Evolutionary conservation across 2,113 vertebrate species (phyloP).

Genomic region (Limnothrissa miodon): DNA sequence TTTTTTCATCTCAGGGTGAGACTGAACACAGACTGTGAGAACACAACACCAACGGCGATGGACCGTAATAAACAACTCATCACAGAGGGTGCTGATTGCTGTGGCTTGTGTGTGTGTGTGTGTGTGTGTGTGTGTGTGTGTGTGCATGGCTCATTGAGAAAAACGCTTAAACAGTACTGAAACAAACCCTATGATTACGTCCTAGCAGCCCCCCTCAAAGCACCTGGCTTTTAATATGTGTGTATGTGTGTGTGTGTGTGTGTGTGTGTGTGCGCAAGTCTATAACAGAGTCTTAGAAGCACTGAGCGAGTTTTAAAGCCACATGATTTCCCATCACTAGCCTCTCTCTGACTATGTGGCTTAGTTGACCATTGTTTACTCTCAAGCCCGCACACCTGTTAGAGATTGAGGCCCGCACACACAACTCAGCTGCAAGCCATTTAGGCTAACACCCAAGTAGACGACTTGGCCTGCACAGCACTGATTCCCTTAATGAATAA

Average conservation of each 20-base stretch:
- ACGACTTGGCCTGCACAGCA: conserved; percentile 50
- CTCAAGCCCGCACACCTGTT: conserved; percentile 63
- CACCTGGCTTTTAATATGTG: conserved; percentile 52
- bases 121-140: not conserved
- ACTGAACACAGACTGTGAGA: not conserved
- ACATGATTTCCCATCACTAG: conserved; percentile 57
- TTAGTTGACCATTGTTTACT: conserved; percentile 59
- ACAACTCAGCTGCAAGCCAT: conserved; percentile 67
- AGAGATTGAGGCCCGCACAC: conserved; percentile 60
- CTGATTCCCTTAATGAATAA: conserved; percentile 57
- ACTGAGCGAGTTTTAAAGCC: conserved; percentile 36
- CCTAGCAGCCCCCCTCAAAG: conserved; percentile 49
- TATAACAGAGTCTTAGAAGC: not conserved
- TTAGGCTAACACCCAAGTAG: conserved; percentile 63
- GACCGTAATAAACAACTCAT: not conserved
- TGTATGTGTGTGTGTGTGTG: conserved; percentile 1
- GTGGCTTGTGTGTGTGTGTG: not conserved
- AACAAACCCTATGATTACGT: conserved; percentile 48
- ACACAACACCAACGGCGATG: not conserved
- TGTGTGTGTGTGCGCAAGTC: not conserved
- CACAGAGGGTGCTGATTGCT: conserved; percentile 1
- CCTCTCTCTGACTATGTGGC: conserved; percentile 27
- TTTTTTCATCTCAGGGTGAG: not conserved
- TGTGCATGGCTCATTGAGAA: conserved; percentile 35
- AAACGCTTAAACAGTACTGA: conserved; percentile 45